Base-by-base conservation (phyloP, 2,888 invertebrate species). In the Philereme vetulata region DNA sequence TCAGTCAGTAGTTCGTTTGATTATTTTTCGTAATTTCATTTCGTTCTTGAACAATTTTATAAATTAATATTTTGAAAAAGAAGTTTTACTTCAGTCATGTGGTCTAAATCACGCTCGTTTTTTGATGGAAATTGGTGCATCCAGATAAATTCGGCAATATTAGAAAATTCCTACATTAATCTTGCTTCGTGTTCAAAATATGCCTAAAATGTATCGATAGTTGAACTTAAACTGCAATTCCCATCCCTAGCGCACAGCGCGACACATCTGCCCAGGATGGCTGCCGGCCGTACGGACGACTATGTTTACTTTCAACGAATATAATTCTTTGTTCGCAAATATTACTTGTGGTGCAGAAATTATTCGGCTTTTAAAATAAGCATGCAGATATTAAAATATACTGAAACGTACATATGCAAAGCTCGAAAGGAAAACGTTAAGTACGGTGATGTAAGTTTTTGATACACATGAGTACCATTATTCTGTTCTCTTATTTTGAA, bases 261-360 rank as follows among this genome's bases (percentile, higher is more conserved):
- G 76, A 77, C 80, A 80, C 81, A 80, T 80, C 80, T 80, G 81
- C 77, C 71, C 67, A 60, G 66, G 70, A 72, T 69, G 67, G 64
- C 66, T 71, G 64, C 69, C 50, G 64, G 60, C 71, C 52, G 44
- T 55, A 34, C 34, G n/a, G n/a, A n/a, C n/a, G 9, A 53, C 48
- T 21, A 57, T 76, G 75, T 78, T 76, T 75, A 72, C 77, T 75
- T 76, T 76, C 75, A 67, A 69, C 73, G 67, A 78, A 79, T 76
- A 80, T 81, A 78, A 78, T 80, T 81, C 79, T 77, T 82, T 78
- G 77, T 80, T 74, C 72, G 74, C 77, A 76, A 80, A 82, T 77
- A 76, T 74, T 64, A 68, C 72, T 72, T 67, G 71, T 71, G 71
- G 65, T 67, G 69, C 63, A 62, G 68, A 59, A 50, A 71, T 72